These are phyloP conservation scores for Chironomus striatipennis DNA, from an alignment of 1,140 invertebrate species.

Conservation along the genomic window DNA sequence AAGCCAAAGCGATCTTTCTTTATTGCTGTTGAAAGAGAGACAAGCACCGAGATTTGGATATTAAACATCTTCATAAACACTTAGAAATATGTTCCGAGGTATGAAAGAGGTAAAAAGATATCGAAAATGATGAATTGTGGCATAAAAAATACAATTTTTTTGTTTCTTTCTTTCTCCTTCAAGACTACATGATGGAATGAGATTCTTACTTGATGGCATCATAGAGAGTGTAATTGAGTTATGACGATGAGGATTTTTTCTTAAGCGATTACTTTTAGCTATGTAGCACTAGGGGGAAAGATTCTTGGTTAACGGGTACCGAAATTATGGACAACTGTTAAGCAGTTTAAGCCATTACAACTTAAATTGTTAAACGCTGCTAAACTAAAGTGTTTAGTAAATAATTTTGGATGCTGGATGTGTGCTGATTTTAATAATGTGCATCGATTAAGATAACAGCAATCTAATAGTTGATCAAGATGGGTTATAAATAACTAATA, in stretches of 20 bases:
- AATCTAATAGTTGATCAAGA: too few species aligned
- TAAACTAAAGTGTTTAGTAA: too few species aligned
- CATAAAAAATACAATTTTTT: constrained; percentile 1
- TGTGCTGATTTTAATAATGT: too few species aligned
- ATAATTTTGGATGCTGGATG: too few species aligned
- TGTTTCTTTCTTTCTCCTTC: too few species aligned
- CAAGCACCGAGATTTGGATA: background rate
- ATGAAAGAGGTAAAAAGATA: constrained; percentile 1
- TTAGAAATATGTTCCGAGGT: background rate
- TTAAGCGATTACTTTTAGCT: background rate
- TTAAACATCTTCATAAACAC: constrained; percentile 14
- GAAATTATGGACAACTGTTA: too few species aligned
- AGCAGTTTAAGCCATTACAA: too few species aligned
- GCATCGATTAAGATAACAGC: too few species aligned
- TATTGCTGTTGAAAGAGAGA: constrained; percentile 4
- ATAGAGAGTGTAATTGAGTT: constrained; percentile 5
- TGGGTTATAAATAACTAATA: too few species aligned
- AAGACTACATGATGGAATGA: too few species aligned
- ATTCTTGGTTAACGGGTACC: too few species aligned
- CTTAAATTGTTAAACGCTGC: too few species aligned
- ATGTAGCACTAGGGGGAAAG: background rate
- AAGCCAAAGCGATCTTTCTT: background rate
- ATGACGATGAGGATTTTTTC: background rate
- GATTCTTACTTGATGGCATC: constrained; percentile 5
- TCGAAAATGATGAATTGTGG: constrained; percentile 2